Conservation (phyloP, 2,797 vertebrate genomes). For the Poecilia picta region DNA sequence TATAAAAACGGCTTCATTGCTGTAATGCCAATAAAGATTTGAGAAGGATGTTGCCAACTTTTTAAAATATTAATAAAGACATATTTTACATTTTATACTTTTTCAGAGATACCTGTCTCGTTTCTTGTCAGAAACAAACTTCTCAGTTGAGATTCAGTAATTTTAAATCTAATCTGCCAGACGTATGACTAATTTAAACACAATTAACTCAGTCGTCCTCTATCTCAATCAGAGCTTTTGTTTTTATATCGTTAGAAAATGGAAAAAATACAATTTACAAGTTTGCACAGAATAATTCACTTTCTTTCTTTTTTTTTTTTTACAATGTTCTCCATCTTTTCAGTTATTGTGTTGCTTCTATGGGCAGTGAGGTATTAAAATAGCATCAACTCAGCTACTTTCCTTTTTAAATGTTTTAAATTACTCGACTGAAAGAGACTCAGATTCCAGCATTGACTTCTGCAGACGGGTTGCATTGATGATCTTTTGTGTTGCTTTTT, state of each 20-base stretch:
- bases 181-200: background rate
- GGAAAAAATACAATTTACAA: background rate
- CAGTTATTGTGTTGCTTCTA: background rate
- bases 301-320: background rate
- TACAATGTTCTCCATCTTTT: background rate
- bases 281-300: background rate
- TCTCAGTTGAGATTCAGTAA: background rate
- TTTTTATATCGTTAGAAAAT: background rate
- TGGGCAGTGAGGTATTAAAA: background rate
- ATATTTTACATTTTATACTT: background rate
- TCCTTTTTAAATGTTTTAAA: too few relatives aligned
- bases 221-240: background rate
- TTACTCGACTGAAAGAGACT: background rate
- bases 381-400: background rate
- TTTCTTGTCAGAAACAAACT: background rate
- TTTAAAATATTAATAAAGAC: background rate
- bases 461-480: background rate
- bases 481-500: conserved; percentile 2
- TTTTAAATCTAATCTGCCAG: background rate
- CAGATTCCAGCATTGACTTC: too few relatives aligned
- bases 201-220: background rate
- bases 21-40: background rate
- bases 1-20: background rate
- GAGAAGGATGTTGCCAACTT: background rate
- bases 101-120: background rate